Percentiles rank a stretch among this genome's conserved stretches.
Conservation (phyloP, 2,888 invertebrate species). For the Noctua pronuba region DNA sequence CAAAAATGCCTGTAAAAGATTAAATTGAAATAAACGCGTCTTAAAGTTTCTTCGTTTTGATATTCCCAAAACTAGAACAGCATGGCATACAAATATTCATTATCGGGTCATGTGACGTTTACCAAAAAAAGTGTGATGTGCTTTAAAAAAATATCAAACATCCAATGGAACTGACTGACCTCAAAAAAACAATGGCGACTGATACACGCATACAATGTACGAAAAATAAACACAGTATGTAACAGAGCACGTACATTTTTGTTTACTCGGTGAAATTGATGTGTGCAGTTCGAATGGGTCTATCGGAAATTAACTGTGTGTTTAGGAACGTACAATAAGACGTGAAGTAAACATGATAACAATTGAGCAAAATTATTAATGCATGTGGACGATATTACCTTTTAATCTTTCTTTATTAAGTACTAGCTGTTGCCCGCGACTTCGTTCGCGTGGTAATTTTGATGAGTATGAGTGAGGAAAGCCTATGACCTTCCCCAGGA, state of each 20-base stretch:
- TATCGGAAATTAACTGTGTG: conserved; percentile 69
- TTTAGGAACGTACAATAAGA: conserved; percentile 61
- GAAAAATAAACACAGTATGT: conserved; percentile 67
- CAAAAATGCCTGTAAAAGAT: not conserved
- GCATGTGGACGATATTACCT: conserved; percentile 2
- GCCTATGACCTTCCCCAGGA: no score
- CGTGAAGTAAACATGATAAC: conserved; percentile 43
- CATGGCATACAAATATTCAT: conserved; percentile 15
- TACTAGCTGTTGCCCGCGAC: no score
- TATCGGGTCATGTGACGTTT: conserved; percentile 10
- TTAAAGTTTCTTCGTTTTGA: not conserved
- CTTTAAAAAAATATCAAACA: conserved; percentile 51
- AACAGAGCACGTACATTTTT: conserved; percentile 66
- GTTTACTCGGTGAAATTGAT: conserved; percentile 72
- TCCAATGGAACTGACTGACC: conserved; percentile 36
- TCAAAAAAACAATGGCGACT: conserved; percentile 54
- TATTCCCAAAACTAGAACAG: not conserved
- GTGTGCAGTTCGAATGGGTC: conserved; percentile 65
- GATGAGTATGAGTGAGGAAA: no score
- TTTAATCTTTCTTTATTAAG: conserved; percentile 11
- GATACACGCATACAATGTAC: conserved; percentile 65
- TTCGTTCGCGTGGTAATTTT: no score
- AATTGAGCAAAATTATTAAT: conserved; percentile 37
- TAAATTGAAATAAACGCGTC: not conserved
- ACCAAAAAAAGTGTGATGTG: conserved; percentile 25